Evolutionary conservation across 1,140 invertebrate species (phyloP).

Genomic region (Drosophila bipectinata): DNA sequence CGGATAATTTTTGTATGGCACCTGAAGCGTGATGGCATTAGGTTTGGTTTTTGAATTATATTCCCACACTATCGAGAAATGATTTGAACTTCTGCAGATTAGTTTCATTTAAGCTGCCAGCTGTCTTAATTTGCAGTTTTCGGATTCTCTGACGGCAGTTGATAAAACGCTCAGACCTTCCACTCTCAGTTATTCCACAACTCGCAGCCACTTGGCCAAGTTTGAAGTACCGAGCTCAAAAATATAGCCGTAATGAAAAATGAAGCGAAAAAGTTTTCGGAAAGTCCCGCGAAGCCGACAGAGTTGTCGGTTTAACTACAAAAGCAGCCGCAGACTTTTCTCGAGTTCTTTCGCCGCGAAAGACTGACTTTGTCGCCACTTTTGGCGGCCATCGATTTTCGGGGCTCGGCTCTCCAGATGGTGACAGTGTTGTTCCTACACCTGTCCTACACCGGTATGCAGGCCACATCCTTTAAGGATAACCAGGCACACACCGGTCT

Average conservation of each 20-base stretch:
- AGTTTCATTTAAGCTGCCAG: conserved; percentile 13
- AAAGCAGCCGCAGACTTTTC: conserved; percentile 48
- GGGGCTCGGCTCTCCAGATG: background rate
- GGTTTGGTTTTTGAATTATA: conserved; percentile 24
- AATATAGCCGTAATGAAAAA: conserved; percentile 63
- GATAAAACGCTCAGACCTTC: conserved; percentile 7
- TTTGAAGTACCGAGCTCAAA: conserved; percentile 49
- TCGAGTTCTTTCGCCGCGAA: conserved; percentile 5
- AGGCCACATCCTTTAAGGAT: conserved; percentile 31
- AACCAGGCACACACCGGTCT: background rate
- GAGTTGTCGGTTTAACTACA: conserved; percentile 1
- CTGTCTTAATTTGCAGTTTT: conserved; percentile 7
- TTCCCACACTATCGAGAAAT: background rate
- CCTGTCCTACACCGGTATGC: conserved; percentile 19
- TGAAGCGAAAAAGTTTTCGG: conserved; percentile 63
- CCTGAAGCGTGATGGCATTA: conserved; percentile 32
- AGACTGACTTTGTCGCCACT: conserved; percentile 46
- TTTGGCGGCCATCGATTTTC: conserved; percentile 51
- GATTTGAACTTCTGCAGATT: conserved; percentile 18
- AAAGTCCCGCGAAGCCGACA: conserved; percentile 7
- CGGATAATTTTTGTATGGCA: conserved; percentile 16
- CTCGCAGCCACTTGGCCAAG: conserved; percentile 31
- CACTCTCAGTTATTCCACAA: background rate
- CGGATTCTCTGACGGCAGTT: conserved; percentile 2
- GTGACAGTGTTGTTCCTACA: background rate